A percentile compares a stretch with the other conserved stretches of the same genome.
phyloP scores from a whole-genome alignment of 1,140 invertebrate species.

The Apolygus lucorum region DNA sequence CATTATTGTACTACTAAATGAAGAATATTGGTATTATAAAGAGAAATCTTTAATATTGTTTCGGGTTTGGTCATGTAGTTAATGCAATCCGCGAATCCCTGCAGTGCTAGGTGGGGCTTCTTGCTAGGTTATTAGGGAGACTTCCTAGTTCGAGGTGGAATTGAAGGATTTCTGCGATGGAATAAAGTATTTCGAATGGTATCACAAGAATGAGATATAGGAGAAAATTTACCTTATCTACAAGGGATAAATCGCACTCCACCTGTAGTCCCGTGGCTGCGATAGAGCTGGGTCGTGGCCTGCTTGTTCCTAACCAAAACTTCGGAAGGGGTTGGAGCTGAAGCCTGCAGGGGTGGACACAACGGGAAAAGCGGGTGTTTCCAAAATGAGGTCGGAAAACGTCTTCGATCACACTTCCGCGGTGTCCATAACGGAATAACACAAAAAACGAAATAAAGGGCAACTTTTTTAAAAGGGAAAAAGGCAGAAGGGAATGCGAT shows the following conservation, averaged over 20 bases:
- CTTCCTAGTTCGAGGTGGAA: too few relatives aligned
- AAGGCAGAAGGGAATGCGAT: background rate
- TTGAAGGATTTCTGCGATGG: too few relatives aligned
- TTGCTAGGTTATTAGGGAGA: background rate
- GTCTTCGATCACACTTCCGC: background rate
- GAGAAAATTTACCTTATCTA: background rate
- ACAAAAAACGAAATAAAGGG: background rate
- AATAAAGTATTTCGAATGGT: background rate
- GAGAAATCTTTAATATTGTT: too few relatives aligned
- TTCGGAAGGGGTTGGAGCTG: background rate
- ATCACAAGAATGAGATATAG: background rate
- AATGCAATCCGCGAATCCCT: background rate
- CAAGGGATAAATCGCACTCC: background rate
- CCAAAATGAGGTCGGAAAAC: background rate
- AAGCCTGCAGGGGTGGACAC: background rate
- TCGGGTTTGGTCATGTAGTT: too few relatives aligned
- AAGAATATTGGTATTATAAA: too few relatives aligned
- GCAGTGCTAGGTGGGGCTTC: background rate
- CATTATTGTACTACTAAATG: too few relatives aligned
- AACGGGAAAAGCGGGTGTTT: background rate
- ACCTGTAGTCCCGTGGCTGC: background rate
- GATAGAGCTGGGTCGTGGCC: background rate
- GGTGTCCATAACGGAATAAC: background rate
- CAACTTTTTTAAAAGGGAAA: background rate
- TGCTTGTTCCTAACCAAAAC: background rate